These are phyloP conservation scores for Polyodon spathula DNA, from an alignment of 2,113 vertebrate genomes.

Conservation along the genomic window DNA sequence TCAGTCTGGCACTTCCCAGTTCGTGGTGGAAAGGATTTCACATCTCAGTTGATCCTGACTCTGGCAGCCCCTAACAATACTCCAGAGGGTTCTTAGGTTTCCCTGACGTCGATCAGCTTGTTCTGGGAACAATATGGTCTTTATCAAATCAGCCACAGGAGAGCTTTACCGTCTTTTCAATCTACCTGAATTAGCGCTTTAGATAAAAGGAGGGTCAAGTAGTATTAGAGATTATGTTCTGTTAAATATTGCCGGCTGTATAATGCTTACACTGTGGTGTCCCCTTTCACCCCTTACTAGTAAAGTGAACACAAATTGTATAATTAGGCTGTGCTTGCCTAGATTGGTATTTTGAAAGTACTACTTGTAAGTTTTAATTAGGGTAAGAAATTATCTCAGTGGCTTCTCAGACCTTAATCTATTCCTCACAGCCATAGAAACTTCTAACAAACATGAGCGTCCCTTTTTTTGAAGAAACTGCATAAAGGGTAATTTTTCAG, in stretches of 20 bases:
- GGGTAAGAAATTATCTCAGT: no score
- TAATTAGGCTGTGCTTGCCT: no score
- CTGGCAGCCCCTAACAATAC: slow-evolving; percentile 47
- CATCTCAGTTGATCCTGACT: slow-evolving; percentile 56
- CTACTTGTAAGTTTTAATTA: no score
- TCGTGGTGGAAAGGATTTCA: slow-evolving; percentile 50
- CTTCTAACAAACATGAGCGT: no score
- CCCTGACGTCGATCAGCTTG: slow-evolving; percentile 43
- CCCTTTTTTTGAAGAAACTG: no score
- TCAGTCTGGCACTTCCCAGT: slow-evolving; percentile 38
- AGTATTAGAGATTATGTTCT: slow-evolving; percentile 24
- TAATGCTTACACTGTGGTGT: slow-evolving; percentile 28
- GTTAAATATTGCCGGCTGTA: slow-evolving; percentile 13
- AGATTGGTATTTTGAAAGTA: no score
- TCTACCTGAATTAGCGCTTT: slow-evolving; percentile 8
- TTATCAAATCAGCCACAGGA: slow-evolving; percentile 30
- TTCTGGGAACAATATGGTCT: slow-evolving; percentile 43
- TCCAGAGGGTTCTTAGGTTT: slow-evolving; percentile 51
- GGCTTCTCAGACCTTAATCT: no score
- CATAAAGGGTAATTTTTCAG: no score
- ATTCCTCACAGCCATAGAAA: no score
- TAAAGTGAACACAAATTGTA: slow-evolving; percentile 4
- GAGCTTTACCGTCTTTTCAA: slow-evolving; percentile 20
- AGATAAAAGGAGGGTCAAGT: slow-evolving; percentile 23
- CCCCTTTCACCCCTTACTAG: slow-evolving; percentile 28